Percentiles rank a stretch among this genome's conserved stretches.
Evolutionary conservation across 2,888 invertebrate genomes (phyloP).

Genomic region (Leptinotarsa tumamoca): DNA sequence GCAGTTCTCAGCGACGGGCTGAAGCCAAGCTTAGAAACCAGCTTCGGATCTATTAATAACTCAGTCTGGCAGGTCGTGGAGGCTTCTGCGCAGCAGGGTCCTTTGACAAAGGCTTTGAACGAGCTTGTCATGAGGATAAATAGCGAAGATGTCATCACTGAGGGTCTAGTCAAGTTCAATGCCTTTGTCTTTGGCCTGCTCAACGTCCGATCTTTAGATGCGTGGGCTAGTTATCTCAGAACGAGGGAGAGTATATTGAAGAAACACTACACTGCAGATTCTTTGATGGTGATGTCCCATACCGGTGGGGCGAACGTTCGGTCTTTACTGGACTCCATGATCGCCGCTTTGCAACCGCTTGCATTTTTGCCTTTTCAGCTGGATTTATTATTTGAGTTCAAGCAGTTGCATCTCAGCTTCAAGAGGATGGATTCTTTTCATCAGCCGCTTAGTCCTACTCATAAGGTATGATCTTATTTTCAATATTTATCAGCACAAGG

Average conservation of each 20-base stretch:
- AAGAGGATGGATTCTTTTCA: constrained; percentile 72
- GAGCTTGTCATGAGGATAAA: constrained; percentile 87
- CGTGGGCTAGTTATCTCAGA: constrained; percentile 89
- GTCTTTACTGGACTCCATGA: constrained; percentile 78
- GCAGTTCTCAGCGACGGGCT: constrained; percentile 88
- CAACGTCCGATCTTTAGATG: constrained; percentile 88
- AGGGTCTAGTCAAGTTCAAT: constrained; percentile 88
- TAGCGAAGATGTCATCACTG: constrained; percentile 83
- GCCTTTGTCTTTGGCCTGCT: constrained; percentile 89
- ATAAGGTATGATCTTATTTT: constrained; percentile 52
- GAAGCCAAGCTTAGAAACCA: constrained; percentile 82
- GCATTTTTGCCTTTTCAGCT: constrained; percentile 84
- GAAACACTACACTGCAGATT: constrained; percentile 83
- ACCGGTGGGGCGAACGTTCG: constrained; percentile 73
- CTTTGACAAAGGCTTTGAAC: constrained; percentile 84
- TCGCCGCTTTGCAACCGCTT: constrained; percentile 83
- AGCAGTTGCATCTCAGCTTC: constrained; percentile 81
- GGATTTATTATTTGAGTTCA: constrained; percentile 83
- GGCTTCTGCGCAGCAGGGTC: constrained; percentile 87
- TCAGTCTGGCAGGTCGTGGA: constrained; percentile 93
- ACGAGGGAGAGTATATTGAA: constrained; percentile 85
- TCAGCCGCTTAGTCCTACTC: constrained; percentile 63
- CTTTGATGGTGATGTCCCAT: constrained; percentile 76
- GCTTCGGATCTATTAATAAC: constrained; percentile 87
- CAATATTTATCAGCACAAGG: too few species aligned